Percentiles rank a stretch among this genome's conserved stretches.
Conservation (phyloP, 2,113 vertebrate genomes). For the Neopipo cinnamomea region DNA sequence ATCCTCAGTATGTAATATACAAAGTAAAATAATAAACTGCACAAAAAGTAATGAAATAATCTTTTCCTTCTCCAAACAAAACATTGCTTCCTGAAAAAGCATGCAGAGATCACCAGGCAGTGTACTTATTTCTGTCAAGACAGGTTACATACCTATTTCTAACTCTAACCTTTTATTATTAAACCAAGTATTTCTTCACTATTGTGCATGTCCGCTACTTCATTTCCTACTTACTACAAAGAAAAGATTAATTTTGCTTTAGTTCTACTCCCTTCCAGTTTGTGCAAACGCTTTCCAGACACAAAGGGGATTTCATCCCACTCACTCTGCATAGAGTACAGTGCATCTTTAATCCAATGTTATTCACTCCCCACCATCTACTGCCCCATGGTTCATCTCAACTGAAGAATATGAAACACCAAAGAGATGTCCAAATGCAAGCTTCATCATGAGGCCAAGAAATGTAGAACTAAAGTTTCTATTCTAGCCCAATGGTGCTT, state of each 20-base stretch:
- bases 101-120: neutral
- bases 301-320: neutral
- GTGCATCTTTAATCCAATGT: neutral
- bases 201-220: accelerated
- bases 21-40: neutral
- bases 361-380: neutral
- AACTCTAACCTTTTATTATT: neutral
- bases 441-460: neutral
- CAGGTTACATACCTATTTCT: neutral
- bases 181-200: neutral
- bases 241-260: neutral
- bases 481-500: neutral
- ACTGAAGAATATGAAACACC: neutral
- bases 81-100: neutral
- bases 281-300: neutral
- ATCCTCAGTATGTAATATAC: neutral
- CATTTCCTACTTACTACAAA: neutral
- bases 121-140: neutral
- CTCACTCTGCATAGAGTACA: neutral
- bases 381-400: neutral
- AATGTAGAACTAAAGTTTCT: neutral
- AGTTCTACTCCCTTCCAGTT: neutral
- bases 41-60: neutral
- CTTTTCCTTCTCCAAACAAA: neutral
- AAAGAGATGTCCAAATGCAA: neutral